Base-by-base conservation (phyloP, 2,797 vertebrate genomes). In the Danio albolineatus region DNA sequence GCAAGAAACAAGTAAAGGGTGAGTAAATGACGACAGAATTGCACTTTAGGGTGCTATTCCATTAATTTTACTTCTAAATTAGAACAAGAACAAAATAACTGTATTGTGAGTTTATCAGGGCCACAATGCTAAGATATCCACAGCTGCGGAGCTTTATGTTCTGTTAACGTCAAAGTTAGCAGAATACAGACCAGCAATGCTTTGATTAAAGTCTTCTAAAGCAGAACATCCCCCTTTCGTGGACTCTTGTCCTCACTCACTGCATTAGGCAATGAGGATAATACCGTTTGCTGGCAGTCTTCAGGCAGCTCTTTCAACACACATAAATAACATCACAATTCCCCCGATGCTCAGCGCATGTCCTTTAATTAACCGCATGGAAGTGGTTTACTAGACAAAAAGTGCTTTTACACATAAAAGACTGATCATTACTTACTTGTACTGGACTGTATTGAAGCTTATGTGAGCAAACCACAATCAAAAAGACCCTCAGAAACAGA, bases 301-400 rank as follows among this genome's bases (percentile, higher is more conserved):
- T 16, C 5, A 49, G 66, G 59, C 48, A 17, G 67, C 21, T 66
- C 71, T 81, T 78, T 78, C 51, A 54, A 54, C 51, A 66, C 77
- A 57, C 48, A 78, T 85, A 76, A 79, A 85, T 83, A 82, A 83
- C 49, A 41, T 80, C 74, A 66, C 57, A 59, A 69, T 19, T 81
- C 38, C 16, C 48, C 17, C n/a, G 14, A 61, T 61, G 36, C 41
- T 49, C 43, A 62, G 53, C 38, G 1, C 21, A 9, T 48, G 59
- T 80, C 28, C 57, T 61, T 73, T 78, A 78, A 85, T 83, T 75
- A 81, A 74, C 39, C 41, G 7, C 38, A 74, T 10, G 19, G 73
- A 75, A 81, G 54, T 43, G n/a, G 13, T n/a, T 38, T 66, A 36
- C 44, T 28, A 72, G 56, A 72, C 36, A 56, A 67, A 73, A 64